These are phyloP conservation scores for Acanthaster planci DNA, from an alignment of 35 echinoderm and acorn worm genomes.

Conservation along the genomic window DNA sequence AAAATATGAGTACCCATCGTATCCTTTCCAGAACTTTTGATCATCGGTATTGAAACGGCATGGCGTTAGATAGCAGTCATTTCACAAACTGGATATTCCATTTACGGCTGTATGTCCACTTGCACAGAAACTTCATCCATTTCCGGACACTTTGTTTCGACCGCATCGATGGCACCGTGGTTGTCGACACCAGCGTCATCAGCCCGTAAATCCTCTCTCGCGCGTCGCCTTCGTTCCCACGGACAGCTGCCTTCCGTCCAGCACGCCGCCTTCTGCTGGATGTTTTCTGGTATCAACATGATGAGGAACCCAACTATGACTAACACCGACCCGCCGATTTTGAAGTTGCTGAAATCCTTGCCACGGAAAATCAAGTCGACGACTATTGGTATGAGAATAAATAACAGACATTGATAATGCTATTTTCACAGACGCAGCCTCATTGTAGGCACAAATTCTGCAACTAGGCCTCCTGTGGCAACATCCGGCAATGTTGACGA, in stretches of 20 bases:
- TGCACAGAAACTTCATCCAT: no score
- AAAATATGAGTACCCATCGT: no score
- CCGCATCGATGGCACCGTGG: slow-evolving; percentile 14
- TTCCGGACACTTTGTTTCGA: no score
- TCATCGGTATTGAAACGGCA: no score
- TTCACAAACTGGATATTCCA: no score
- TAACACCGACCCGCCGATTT: slow-evolving; percentile 78
- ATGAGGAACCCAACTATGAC: slow-evolving; percentile 84
- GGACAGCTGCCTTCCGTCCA: slow-evolving; percentile 30
- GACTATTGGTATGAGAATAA: slow-evolving; percentile 43
- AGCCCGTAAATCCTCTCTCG: not conserved
- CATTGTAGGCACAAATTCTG: no score
- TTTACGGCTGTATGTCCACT: no score
- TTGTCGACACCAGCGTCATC: not conserved
- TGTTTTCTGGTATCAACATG: slow-evolving; percentile 78
- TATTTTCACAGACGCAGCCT: no score
- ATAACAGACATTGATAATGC: not conserved
- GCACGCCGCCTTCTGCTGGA: slow-evolving; percentile 73
- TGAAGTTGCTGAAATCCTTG: slow-evolving; percentile 57
- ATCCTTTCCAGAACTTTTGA: no score
- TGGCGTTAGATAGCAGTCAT: no score
- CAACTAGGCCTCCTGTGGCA: no score
- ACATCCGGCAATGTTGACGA: no score
- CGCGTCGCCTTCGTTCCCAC: not conserved
- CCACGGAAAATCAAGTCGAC: slow-evolving; percentile 82